phyloP scores from a whole-genome alignment of 2,113 vertebrate genomes.

The Peromyscus maniculatus region DNA sequence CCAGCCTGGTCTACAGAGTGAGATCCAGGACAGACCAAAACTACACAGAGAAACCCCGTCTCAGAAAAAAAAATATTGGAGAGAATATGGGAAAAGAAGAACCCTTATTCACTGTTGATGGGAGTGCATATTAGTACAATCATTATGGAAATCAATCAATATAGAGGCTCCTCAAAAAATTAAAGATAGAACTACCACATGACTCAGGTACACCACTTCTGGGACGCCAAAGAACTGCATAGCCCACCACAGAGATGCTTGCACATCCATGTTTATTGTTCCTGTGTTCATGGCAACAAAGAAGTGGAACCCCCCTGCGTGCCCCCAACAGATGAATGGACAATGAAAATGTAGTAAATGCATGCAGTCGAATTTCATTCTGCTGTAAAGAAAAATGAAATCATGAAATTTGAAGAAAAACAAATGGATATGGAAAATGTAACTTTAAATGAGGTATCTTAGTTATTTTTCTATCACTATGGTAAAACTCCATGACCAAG shows the following conservation, averaged over 20 bases:
- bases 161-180: neutral
- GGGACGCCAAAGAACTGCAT: neutral
- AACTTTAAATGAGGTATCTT: neutral
- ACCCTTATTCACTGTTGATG: neutral
- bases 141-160: neutral
- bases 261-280: too few species aligned
- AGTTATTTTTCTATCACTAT: neutral
- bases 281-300: neutral
- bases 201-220: neutral
- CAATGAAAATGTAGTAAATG: neutral
- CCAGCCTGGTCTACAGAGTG: too few species aligned
- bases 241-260: neutral
- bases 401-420: neutral
- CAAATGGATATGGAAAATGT: neutral
- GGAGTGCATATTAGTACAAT: neutral
- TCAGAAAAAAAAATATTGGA: neutral
- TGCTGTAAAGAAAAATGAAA: neutral
- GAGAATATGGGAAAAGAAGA: neutral
- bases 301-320: neutral
- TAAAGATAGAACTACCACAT: neutral
- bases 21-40: too few species aligned
- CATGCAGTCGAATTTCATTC: neutral
- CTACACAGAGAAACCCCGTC: too few species aligned
- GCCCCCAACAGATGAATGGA: neutral
- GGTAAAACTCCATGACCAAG: neutral